phyloP scores from a whole-genome alignment of 2,888 invertebrate species.

The Copidosoma aretas region DNA sequence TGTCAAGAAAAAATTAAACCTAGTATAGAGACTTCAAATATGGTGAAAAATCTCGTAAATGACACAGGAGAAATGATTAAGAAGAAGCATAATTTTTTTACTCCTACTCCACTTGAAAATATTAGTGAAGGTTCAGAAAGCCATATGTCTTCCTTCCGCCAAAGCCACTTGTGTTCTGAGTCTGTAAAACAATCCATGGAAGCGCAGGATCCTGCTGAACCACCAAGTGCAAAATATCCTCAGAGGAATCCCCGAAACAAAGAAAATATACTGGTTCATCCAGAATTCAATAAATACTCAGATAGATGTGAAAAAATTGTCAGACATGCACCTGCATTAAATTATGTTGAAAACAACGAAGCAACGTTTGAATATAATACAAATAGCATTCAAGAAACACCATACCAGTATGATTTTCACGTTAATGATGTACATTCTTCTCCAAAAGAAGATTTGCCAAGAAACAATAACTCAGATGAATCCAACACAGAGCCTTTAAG shows the following conservation, averaged over 20 bases:
- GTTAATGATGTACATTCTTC: constrained; percentile 18
- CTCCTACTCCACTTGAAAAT: constrained; percentile 54
- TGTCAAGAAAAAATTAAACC: constrained; percentile 33
- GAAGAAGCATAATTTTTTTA: constrained; percentile 48
- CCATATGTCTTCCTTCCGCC: constrained; percentile 55
- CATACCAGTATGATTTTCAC: constrained; percentile 20
- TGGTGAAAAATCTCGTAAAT: constrained; percentile 37
- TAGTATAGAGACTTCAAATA: constrained; percentile 28
- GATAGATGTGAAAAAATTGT: constrained; percentile 4
- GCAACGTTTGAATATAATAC: constrained; percentile 12
- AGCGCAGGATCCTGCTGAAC: constrained; percentile 16
- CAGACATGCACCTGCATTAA: background rate
- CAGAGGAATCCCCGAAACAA: background rate
- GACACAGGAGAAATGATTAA: constrained; percentile 38
- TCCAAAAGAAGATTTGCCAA: constrained; percentile 4
- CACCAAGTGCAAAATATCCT: background rate
- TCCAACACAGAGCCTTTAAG: constrained; percentile 28
- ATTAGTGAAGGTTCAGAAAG: constrained; percentile 59
- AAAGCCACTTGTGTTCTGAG: constrained; percentile 50
- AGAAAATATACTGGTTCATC: background rate
- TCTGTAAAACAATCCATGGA: constrained; percentile 33
- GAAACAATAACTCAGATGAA: constrained; percentile 20
- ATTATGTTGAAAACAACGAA: constrained; percentile 19
- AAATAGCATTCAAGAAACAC: constrained; percentile 7
- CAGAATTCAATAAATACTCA: constrained; percentile 9